Conservation (phyloP, 2,113 vertebrate genomes). For the Choloepus hoffmanni region DNA sequence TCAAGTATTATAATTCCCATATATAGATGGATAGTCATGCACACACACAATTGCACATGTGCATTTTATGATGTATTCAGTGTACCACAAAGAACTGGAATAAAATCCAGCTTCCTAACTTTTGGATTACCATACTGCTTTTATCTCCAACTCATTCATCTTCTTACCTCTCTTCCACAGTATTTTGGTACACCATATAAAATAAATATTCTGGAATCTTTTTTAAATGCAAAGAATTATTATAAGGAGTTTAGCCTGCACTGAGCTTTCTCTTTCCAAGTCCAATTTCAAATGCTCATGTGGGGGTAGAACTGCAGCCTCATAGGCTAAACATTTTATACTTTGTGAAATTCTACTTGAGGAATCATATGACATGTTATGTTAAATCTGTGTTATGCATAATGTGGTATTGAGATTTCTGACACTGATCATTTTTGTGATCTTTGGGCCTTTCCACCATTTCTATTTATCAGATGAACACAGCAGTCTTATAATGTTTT, state of each 20-base stretch:
- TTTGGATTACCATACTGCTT: not conserved
- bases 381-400: not conserved
- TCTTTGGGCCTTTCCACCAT: not conserved
- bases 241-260: not conserved
- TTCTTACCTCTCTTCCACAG: not conserved
- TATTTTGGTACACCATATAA: not conserved
- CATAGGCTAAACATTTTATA: not conserved
- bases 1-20: not conserved
- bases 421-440: not conserved
- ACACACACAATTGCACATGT: not conserved
- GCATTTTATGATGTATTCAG: not conserved
- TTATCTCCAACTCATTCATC: slow-evolving; percentile 23
- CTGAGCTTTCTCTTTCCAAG: not conserved
- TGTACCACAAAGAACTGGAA: not conserved
- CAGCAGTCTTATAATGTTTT: not conserved
- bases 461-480: not conserved
- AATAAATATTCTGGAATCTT: not conserved
- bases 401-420: not conserved
- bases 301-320: not conserved
- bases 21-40: not conserved
- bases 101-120: not conserved
- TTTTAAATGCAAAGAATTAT: not conserved
- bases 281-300: not conserved
- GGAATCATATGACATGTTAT: not conserved
- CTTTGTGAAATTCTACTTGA: not conserved